Conservation (phyloP, 2,797 vertebrate species). For the Mormyrops boulengeri region DNA sequence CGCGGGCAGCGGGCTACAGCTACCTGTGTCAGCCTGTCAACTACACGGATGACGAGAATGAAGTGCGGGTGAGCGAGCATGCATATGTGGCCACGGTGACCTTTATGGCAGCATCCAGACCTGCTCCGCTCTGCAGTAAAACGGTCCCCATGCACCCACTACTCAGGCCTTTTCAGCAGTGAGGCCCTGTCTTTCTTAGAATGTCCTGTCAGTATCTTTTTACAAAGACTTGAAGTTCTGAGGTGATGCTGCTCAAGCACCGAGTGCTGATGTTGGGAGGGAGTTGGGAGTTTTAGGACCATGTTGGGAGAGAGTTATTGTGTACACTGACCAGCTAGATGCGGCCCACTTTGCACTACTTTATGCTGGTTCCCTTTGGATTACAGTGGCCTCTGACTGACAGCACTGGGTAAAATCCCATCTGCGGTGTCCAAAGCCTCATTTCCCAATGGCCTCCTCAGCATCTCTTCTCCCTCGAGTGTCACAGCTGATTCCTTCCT, state of each 20-base stretch:
- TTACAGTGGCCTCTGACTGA: background rate
- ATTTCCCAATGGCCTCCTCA: background rate
- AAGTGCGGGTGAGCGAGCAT: slow-evolving; percentile 87
- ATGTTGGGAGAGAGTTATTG: background rate
- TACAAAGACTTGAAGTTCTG: background rate
- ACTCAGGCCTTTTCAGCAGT: background rate
- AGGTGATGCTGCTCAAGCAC: background rate
- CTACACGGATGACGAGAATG: slow-evolving; percentile 93
- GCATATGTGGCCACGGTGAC: background rate
- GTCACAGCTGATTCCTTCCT: background rate
- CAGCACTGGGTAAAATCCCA: background rate
- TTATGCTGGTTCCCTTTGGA: background rate
- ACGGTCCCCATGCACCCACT: background rate
- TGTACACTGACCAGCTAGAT: background rate
- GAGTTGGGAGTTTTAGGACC: background rate
- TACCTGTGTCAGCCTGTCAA: slow-evolving; percentile 93
- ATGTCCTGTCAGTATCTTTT: background rate
- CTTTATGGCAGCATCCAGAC: background rate
- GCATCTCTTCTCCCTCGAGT: background rate
- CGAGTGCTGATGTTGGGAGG: background rate
- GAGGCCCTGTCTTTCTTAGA: background rate
- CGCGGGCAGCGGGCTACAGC: slow-evolving; percentile 87
- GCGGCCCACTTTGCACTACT: background rate
- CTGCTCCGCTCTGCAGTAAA: background rate
- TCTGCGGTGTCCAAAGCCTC: background rate